Conservation (phyloP, 2,888 invertebrate genomes). For the Drosophila conformis region DNA sequence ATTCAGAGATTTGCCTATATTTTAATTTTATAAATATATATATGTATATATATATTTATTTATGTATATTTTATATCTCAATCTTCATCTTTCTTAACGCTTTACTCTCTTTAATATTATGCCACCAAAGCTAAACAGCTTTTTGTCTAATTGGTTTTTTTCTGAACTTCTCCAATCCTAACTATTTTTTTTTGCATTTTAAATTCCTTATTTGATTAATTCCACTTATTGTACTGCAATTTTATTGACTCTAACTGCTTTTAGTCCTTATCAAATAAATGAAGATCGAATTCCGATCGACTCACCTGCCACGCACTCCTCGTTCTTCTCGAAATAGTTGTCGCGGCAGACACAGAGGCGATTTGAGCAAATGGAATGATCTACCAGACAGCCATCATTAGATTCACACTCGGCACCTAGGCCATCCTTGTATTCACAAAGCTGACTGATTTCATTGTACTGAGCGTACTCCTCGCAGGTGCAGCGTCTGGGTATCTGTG, state of each 20-base stretch:
- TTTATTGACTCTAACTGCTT: background rate
- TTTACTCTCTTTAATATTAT: background rate
- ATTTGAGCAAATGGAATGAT: constrained; percentile 81
- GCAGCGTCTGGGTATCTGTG: constrained; percentile 81
- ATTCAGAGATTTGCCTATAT: background rate
- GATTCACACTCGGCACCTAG: constrained; percentile 82
- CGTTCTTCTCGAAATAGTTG: constrained; percentile 72
- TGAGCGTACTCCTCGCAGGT: constrained; percentile 83
- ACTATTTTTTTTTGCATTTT: background rate
- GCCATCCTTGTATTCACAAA: constrained; percentile 82
- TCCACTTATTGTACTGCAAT: background rate
- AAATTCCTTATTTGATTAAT: background rate
- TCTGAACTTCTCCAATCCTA: background rate
- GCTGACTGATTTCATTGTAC: constrained; percentile 79
- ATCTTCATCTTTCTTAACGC: background rate
- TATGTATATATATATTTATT: background rate
- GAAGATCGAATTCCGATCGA: background rate
- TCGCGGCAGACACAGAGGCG: constrained; percentile 80
- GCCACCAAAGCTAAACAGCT: too few species aligned
- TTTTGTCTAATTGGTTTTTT: accelerated
- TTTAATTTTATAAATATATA: background rate
- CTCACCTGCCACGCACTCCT: constrained; percentile 77
- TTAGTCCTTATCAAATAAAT: too few species aligned
- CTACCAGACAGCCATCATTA: constrained; percentile 74
- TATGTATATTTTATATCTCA: background rate